These are phyloP conservation scores for Dinocampus coccinellae DNA, from an alignment of 2,888 invertebrate genomes.

Conservation along the genomic window DNA sequence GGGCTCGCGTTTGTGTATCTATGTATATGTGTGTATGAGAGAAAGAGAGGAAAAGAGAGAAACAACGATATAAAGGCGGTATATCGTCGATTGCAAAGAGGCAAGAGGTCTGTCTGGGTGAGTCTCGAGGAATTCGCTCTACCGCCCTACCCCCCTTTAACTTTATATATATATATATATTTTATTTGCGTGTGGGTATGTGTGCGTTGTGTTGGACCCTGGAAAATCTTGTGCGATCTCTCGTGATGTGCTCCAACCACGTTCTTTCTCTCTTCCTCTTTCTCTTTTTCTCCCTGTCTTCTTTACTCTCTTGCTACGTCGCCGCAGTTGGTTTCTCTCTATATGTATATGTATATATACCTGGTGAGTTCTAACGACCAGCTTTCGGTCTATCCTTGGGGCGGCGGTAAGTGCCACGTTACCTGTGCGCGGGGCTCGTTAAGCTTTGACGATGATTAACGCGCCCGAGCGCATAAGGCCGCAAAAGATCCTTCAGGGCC, in stretches of 20 bases:
- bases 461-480: slow-evolving; percentile 27
- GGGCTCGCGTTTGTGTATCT: no score
- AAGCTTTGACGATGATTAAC: slow-evolving; percentile 39
- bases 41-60: not conserved
- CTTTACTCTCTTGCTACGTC: not conserved
- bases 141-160: slow-evolving; percentile 3
- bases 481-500: not conserved
- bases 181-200: not conserved
- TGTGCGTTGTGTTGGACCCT: slow-evolving; percentile 6
- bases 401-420: slow-evolving; percentile 34
- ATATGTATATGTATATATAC: slow-evolving; percentile 16
- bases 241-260: not conserved
- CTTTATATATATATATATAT: not conserved
- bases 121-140: slow-evolving; percentile 29
- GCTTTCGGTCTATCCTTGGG: slow-evolving; percentile 35
- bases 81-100: slow-evolving; percentile 33
- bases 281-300: no score
- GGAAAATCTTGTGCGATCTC: slow-evolving; percentile 24
- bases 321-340: slow-evolving; percentile 23
- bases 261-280: no score
- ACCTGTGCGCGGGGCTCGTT: slow-evolving; percentile 31
- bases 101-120: slow-evolving; percentile 22
- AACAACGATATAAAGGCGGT: slow-evolving; percentile 30
- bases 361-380: slow-evolving; percentile 35
- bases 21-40: no score